These are phyloP conservation scores for Eretmochelys imbricata DNA, from an alignment of 2,113 vertebrate species.

Conservation along the genomic window DNA sequence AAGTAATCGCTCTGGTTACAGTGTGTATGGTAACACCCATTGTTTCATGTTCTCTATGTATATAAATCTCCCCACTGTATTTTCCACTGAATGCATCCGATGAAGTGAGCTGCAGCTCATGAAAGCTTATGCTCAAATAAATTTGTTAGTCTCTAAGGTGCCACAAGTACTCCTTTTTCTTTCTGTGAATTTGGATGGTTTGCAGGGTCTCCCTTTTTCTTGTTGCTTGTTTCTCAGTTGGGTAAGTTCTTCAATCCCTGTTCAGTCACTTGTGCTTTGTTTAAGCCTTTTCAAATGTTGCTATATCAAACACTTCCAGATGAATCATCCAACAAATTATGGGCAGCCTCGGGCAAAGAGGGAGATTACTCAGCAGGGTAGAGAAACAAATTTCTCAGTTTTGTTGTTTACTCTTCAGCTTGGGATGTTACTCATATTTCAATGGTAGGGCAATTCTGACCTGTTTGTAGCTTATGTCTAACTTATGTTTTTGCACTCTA, in stretches of 20 bases:
- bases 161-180: too few relatives aligned
- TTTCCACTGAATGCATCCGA: too few relatives aligned
- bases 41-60: too few relatives aligned
- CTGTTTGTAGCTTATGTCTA: neutral
- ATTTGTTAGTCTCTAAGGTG: too few relatives aligned
- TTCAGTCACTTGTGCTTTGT: constrained; percentile 29
- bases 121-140: too few relatives aligned
- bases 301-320: neutral
- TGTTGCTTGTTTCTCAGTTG: constrained; percentile 19
- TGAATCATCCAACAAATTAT: constrained; percentile 13
- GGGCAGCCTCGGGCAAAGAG: neutral
- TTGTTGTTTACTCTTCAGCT: neutral
- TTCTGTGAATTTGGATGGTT: neutral
- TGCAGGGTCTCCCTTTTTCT: neutral
- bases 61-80: too few relatives aligned
- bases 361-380: neutral
- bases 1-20: too few relatives aligned
- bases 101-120: too few relatives aligned
- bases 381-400: neutral
- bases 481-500: neutral
- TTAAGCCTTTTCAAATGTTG: constrained; percentile 45
- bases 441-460: neutral
- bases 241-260: constrained; percentile 11
- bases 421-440: neutral
- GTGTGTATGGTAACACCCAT: too few relatives aligned